Evolutionary conservation across 2,113 vertebrate species (phyloP), one percentile per base, ranked within the genome.

Genomic region (Recurvirostra avosetta): DNA sequence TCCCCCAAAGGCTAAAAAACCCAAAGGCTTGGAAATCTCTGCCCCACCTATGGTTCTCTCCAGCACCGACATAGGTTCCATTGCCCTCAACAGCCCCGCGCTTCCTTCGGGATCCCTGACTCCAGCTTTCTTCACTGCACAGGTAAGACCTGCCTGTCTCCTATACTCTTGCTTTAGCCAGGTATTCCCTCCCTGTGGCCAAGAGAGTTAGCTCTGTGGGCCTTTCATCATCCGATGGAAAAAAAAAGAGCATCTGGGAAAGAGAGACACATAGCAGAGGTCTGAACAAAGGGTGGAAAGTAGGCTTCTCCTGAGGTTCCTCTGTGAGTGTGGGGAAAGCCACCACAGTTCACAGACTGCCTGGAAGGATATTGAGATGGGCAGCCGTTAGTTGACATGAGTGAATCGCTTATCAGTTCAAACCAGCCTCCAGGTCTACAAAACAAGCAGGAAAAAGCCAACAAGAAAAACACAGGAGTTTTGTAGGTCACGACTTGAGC

Each of bases 81-180:
- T 99, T 12, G 99, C 99, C 85, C 99, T 99, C 94, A 99, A 99
- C 98, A 99, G 99, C 95, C 99, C 99, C 0, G 99, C 99, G 0
- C 99, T 99, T 85, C 99, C 99, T 17, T 99, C 99, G 0, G 99
- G 99, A 59, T 99, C 99, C 84, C 98, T 99, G 95, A 99, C 99
- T 88, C 99, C 99, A 30, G 99, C 99, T 96, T 99, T 99, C 97
- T 99, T 99, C 97, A 99, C 99, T 5, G 98, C 99, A 83, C 99
- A 99, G 99, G 99, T 99, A 97, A 98, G 98, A 65, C 29, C 41
- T 27, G 38, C 49, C 47, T 72, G 41, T 59, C 78, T 91, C 56
- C 32, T 32, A 3, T 12, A 17, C 34, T 41, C 62, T 38, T 65
- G 49, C 43, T 82, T 53, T 23, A 32, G 49, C 12, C 32, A 74